Percentiles rank a stretch among this genome's conserved stretches.
Evolutionary conservation across 92 coral and sea anemone species (phyloP).

Genomic region (Nematostella vectensis): DNA sequence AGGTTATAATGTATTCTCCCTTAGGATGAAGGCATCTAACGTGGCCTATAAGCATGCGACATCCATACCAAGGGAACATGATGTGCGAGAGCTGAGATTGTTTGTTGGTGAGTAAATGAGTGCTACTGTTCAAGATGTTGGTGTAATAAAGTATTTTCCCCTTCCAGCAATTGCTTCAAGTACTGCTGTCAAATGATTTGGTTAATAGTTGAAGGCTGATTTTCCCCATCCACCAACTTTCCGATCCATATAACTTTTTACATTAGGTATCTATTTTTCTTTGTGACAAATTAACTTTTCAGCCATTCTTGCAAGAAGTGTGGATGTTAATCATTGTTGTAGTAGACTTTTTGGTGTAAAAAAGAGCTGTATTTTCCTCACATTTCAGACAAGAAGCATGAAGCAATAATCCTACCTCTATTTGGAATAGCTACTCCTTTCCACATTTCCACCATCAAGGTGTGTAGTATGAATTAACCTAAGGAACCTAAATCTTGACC

Average conservation of each 20-base stretch:
- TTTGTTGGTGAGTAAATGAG: constrained; percentile 82
- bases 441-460: constrained; percentile 97
- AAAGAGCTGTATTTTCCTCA: no score
- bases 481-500: no score
- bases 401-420: constrained; percentile 83
- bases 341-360: no score
- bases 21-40: constrained; percentile 83
- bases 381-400: constrained; percentile 81
- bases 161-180: no score
- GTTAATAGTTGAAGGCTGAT: neutral
- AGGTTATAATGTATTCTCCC: no score
- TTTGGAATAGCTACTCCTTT: constrained; percentile 96
- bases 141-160: no score
- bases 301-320: no score
- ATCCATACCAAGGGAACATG: constrained; percentile 71
- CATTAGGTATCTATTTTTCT: no score
- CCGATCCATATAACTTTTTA: no score
- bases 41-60: constrained; percentile 88
- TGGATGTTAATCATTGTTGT: no score
- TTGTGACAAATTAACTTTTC: no score
- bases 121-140: no score
- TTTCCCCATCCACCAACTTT: neutral
- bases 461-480: constrained; percentile 9
- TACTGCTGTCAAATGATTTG: neutral
- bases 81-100: constrained; percentile 79